These are phyloP conservation scores for Calephelis nemesis DNA, from an alignment of 1,140 invertebrate genomes.

Conservation along the genomic window DNA sequence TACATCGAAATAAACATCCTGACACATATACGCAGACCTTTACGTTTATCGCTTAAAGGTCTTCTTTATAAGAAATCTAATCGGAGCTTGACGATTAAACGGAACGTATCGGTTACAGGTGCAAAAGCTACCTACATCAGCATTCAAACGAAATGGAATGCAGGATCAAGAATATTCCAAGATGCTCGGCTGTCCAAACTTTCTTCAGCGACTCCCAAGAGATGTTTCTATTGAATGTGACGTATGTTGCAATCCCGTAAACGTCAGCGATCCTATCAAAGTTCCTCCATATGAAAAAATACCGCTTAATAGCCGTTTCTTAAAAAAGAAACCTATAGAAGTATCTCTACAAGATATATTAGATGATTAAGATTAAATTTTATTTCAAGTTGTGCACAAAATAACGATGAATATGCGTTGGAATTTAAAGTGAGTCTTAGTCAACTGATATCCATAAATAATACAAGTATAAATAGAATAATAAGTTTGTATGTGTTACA, in stretches of 20 bases:
- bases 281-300: conserved; percentile 42
- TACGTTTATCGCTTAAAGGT: too few relatives aligned
- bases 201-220: conserved; percentile 51
- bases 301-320: conserved; percentile 35
- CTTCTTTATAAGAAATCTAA: too few relatives aligned
- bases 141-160: conserved; percentile 70
- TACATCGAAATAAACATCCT: too few relatives aligned
- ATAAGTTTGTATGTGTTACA: too few relatives aligned
- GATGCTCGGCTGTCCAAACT: conserved; percentile 46
- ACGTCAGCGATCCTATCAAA: conserved; percentile 55
- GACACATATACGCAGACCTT: too few relatives aligned
- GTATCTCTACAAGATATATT: conserved; percentile 58
- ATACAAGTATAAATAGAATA: too few relatives aligned
- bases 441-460: too few relatives aligned
- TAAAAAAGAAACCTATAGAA: conserved; percentile 58
- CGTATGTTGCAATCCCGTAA: conserved; percentile 39
- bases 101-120: conserved; percentile 63
- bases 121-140: conserved; percentile 55
- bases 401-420: too few relatives aligned
- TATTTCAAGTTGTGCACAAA: background rate
- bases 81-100: conserved; percentile 30
- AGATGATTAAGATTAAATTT: conserved; percentile 39
- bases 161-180: conserved; percentile 58
- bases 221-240: conserved; percentile 59
- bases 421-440: too few relatives aligned